These are phyloP conservation scores for Lepetodrilus schrolli DNA, from an alignment of 2,888 invertebrate genomes.

Conservation along the genomic window DNA sequence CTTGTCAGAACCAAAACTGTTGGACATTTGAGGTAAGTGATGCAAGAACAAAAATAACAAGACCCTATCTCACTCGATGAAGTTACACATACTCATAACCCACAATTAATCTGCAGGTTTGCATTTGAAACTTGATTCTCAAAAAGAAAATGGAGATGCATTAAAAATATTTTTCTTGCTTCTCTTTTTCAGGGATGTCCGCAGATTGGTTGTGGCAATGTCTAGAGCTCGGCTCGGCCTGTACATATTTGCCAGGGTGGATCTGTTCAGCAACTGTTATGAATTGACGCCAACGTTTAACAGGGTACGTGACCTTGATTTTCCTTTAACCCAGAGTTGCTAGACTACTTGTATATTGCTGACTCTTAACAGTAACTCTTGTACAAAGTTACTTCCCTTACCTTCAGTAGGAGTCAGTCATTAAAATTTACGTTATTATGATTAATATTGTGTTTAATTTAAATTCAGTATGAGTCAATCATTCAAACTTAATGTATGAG, in stretches of 20 bases:
- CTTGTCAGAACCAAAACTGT: conserved; percentile 96
- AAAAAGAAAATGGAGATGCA: neutral
- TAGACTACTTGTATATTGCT: too few relatives aligned
- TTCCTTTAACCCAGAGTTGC: too few relatives aligned
- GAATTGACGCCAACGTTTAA: conserved; percentile 95
- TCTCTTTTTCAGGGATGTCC: conserved; percentile 82
- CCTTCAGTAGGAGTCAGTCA: too few relatives aligned
- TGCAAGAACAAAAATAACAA: neutral
- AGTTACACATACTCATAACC: too few relatives aligned
- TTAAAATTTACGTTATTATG: too few relatives aligned
- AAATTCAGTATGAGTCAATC: too few relatives aligned
- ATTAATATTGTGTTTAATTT: too few relatives aligned
- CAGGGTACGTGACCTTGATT: conserved; percentile 57
- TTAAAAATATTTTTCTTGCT: neutral
- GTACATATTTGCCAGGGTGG: conserved; percentile 94
- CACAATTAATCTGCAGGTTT: too few relatives aligned
- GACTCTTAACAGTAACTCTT: too few relatives aligned
- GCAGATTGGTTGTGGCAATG: conserved; percentile 97
- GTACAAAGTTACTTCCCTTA: too few relatives aligned
- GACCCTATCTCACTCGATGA: neutral
- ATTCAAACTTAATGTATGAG: too few relatives aligned
- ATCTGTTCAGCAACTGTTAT: conserved; percentile 95
- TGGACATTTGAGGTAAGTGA: conserved; percentile 87
- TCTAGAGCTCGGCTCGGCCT: conserved; percentile 96
- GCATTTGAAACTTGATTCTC: neutral